Base-by-base conservation (phyloP, 1,140 invertebrate species). In the Tetramorium alpestre region DNA sequence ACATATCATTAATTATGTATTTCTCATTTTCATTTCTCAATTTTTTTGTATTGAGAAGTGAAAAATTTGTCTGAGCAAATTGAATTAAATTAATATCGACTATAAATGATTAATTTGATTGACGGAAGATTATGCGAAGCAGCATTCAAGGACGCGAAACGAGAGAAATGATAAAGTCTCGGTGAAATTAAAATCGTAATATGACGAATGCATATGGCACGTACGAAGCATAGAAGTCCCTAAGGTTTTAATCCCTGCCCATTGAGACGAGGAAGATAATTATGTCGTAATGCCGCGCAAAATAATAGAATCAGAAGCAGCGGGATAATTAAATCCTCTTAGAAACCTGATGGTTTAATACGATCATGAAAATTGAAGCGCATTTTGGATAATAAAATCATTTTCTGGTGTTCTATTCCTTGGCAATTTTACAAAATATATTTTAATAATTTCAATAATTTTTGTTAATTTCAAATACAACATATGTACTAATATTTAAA, bases 241-340 rank as follows among this genome's bases (percentile, higher is more conserved):
- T 41, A 88, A 89, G 76, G 89, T 89, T 89, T 89, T 87, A 89
- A 89, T 89, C 62, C 84, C 62, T 75, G 70, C 10, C 56, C 49
- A 87, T 89, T 89, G 87, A 89, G 75, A 89, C 58, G 64, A 69
- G 56, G 54, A 41, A 56, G 76, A 89, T 89, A 77, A 89, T 89
- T 89, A 89, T 62, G 28, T 65, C 69, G 76, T 76, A 89, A 89
- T 89, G 88, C 54, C 76, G 47, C 60, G 60, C 62, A 87, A 89
- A 89, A 89, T 89, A 89, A 89, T 89, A 76, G 88, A 87, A 89
- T 89, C 86, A 77, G 54, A 89, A 89, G 84, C 44, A 67, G 11
- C 47, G 76, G 47, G 84, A 89, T 82, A 89, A 89, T 89, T 87
- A 89, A 89, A 89, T 87, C 80, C 76, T 70, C 62, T 85, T 89